Conservation (phyloP, 1,140 invertebrate species). For the Lepidurus apus region DNA sequence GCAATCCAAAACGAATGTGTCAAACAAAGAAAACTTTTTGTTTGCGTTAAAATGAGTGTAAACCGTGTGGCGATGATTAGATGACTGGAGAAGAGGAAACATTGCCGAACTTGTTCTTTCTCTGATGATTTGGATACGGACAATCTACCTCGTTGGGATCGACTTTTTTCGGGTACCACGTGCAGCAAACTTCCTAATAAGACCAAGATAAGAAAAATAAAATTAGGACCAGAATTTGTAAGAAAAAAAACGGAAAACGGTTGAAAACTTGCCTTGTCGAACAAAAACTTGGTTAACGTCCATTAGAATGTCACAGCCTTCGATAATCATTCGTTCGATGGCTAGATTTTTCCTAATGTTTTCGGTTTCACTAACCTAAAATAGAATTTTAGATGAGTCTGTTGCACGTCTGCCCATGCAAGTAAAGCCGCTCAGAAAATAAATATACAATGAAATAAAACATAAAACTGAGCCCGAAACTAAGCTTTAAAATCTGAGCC, state of each 20-base stretch:
- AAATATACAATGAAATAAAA: too few relatives aligned
- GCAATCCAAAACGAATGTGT: constrained; percentile 33
- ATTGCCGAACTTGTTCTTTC: constrained; percentile 69
- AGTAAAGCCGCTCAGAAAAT: too few relatives aligned
- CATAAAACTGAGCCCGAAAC: too few relatives aligned
- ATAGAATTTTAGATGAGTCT: not conserved
- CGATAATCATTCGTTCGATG: constrained; percentile 90
- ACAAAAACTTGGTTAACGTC: constrained; percentile 92
- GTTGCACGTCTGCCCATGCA: too few relatives aligned
- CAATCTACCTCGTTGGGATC: constrained; percentile 50
- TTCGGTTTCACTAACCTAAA: constrained; percentile 85
- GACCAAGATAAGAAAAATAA: constrained; percentile 35
- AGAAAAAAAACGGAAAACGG: not conserved
- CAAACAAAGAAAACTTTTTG: not conserved
- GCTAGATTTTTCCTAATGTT: constrained; percentile 88
- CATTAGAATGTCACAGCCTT: constrained; percentile 87
- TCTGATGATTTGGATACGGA: constrained; percentile 55
- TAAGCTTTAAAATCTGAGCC: too few relatives aligned
- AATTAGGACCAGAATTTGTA: constrained; percentile 23
- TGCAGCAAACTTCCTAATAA: constrained; percentile 62
- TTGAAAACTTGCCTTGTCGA: constrained; percentile 59
- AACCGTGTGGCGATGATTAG: constrained; percentile 70
- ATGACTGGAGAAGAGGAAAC: constrained; percentile 84
- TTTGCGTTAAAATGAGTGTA: not conserved
- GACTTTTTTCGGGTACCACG: constrained; percentile 57